Base-by-base conservation (phyloP, 1,140 invertebrate genomes). In the Eumeta japonica region DNA sequence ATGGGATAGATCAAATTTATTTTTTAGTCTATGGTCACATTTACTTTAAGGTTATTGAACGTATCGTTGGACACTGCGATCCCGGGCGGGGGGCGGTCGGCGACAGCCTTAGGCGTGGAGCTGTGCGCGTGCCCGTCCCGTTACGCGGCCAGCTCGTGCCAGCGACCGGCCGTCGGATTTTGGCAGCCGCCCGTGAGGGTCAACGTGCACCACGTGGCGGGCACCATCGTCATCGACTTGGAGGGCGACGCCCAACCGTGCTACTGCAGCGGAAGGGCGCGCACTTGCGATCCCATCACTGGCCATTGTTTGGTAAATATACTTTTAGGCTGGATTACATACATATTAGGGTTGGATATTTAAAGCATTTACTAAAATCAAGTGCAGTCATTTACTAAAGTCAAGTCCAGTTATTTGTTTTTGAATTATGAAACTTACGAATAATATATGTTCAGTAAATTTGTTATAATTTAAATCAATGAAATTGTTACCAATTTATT, bases 81-180 rank as follows among this genome's bases (percentile, higher is more conserved):
- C 3, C 72, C 79, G 28, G 76, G 82, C 0, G 67, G 80, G 14
- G 83, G 75, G 34, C 81, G 81, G 2, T 80, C 81, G 11, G 79
- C 79, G 5, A 72, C 84, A n/a, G 92, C 90, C 1, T 65, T 66
- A 1, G 90, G 92, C 2, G 84, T 98, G 4, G 96, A 98, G 74
- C 76, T 87, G 30, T 98, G 96, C 61, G 76, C 83, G n/a, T 94
- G 91, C 58, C 89, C 90, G 1, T 58, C 72, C 3, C 79, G 86
- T 28, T 94, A 92, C 65, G 83, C 83, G 47, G 83, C 87, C 1
- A 81, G 83, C 0, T 94, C 91, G 0, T 94, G 92, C 68, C 91
- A 94, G 60, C 81, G 94, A 62, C 91, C 94, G 0, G 90, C 85
- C 17, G 66, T 82, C 13, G 95, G 94, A 1, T 96, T 87, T 62